Conservation (phyloP, 2,888 invertebrate species). For the Clunio marinus region DNA sequence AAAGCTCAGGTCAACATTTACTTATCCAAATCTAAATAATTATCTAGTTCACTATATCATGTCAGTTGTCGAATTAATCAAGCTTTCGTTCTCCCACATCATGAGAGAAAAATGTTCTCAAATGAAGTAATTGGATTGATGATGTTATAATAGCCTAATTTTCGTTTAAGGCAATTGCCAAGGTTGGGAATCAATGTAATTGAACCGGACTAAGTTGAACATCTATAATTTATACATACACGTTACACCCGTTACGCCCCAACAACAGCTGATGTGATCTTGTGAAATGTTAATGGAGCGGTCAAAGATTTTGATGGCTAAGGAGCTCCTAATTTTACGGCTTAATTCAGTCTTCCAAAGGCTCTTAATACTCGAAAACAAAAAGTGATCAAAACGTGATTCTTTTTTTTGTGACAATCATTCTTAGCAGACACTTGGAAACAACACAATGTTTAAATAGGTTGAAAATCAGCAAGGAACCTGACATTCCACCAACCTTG, state of each 20-base stretch:
- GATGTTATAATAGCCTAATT: too few species aligned
- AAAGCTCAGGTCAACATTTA: too few species aligned
- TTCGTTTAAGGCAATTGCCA: not conserved
- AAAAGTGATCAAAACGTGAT: not conserved
- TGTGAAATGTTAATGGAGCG: not conserved
- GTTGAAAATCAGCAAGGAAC: not conserved
- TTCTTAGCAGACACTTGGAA: not conserved
- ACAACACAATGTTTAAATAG: not conserved
- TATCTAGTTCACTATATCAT: too few species aligned
- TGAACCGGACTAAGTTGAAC: slow-evolving; percentile 1
- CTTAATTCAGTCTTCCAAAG: not conserved
- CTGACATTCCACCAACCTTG: not conserved
- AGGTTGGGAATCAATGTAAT: not conserved
- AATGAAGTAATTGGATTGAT: too few species aligned
- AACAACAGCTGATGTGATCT: not conserved
- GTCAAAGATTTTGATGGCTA: not conserved
- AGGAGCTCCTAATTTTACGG: not conserved
- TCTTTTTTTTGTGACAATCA: not conserved
- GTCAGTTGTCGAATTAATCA: too few species aligned
- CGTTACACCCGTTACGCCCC: not conserved
- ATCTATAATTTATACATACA: too few species aligned
- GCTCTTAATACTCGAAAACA: not conserved
- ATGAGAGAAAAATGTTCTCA: too few species aligned
- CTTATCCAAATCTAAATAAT: too few species aligned
- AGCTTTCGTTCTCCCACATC: too few species aligned